Evolutionary conservation across 2,113 vertebrate genomes (phyloP).

Genomic region (Baryphthengus martii): DNA sequence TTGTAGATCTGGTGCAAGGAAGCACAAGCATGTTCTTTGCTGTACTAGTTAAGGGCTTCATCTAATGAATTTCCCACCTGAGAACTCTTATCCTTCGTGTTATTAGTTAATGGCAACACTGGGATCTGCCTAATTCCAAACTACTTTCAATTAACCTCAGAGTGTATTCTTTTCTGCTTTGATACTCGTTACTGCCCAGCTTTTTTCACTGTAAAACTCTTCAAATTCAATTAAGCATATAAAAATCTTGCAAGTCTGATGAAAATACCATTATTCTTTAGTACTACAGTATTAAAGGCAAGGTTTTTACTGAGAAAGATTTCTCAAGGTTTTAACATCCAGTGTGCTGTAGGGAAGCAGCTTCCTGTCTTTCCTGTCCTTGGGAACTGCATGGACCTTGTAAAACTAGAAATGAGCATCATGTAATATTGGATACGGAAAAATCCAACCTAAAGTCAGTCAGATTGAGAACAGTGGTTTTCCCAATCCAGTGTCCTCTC

Average conservation of each 20-base stretch:
- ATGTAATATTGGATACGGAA: not conserved
- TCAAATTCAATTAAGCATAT: not conserved
- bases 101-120: not conserved
- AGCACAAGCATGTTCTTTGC: not conserved
- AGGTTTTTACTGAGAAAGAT: not conserved
- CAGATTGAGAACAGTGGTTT: not conserved
- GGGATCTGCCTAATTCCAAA: not conserved
- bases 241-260: not conserved
- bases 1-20: not conserved
- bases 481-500: not conserved
- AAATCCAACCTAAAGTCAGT: not conserved
- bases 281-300: not conserved
- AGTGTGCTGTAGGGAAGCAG: not conserved
- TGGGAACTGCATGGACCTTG: not conserved
- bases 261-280: not conserved
- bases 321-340: not conserved
- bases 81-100: not conserved
- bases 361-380: not conserved
- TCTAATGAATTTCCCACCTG: not conserved
- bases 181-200: not conserved
- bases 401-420: not conserved
- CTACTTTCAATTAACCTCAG: not conserved
- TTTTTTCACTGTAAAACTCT: not conserved
- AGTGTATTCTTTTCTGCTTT: not conserved
- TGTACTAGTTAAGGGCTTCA: not conserved